Evolutionary conservation across 2,888 invertebrate genomes (phyloP).

Genomic region (Hololepta plana): DNA sequence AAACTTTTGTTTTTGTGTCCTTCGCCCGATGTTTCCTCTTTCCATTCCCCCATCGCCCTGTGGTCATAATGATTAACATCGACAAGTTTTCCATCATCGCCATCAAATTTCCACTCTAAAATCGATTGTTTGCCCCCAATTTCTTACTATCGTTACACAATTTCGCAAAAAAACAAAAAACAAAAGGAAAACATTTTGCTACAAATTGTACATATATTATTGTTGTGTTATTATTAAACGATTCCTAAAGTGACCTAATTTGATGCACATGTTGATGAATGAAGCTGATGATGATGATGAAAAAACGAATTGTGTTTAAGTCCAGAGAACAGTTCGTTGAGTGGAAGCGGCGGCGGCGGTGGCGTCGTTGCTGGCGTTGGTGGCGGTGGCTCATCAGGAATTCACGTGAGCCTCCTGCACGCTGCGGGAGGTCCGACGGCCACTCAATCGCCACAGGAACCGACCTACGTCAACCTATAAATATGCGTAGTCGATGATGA

Average conservation of each 20-base stretch:
- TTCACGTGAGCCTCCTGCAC: conserved; percentile 26
- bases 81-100: no score
- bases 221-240: neutral
- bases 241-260: neutral
- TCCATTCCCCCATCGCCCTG: no score
- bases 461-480: conserved; percentile 89
- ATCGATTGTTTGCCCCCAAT: no score
- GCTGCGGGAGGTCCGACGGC: conserved; percentile 36
- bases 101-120: no score
- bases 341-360: conserved; percentile 4
- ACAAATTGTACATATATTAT: conserved; percentile 23
- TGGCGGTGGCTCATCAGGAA: conserved; percentile 23
- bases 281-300: neutral
- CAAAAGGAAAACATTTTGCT: no score
- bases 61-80: no score
- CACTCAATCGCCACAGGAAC: conserved; percentile 62
- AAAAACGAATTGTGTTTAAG: no score
- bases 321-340: conserved; percentile 25
- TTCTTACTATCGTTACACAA: no score
- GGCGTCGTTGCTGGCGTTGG: conserved; percentile 1
- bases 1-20: no score
- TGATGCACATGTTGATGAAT: neutral
- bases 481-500: conserved; percentile 29
- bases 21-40: conserved; percentile 14
- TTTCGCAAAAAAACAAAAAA: conserved; percentile 7